Base-by-base conservation (phyloP, 2,888 invertebrate species). In the Dorcus hopei region DNA sequence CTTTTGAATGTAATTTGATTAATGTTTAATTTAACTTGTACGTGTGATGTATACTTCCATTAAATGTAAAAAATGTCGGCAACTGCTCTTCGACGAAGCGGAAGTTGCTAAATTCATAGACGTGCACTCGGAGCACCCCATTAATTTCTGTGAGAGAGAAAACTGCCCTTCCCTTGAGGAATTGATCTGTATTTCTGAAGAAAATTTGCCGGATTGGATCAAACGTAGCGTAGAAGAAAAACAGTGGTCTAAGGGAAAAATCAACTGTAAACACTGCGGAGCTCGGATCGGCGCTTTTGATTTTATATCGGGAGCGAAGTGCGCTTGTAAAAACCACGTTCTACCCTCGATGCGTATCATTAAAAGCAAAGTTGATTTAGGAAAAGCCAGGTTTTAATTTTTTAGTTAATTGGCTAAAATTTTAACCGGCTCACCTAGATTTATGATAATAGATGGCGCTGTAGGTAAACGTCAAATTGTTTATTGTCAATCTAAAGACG, bases 161-260 rank as follows among this genome's bases (percentile, higher is more conserved):
- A 16, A 48, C n/a, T 71, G 70, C 65, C 54, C 56, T n/a, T 67
- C 70, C 9, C 38, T 70, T 9, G 67, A 67, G 56, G 70, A 68
- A 42, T 61, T 78, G 38, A 68, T 85, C 60, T 85, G 82, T 67
- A 66, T 87, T 43, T 73, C 76, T 57, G 87, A 87, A 72, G 83
- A 84, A n/a, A 73, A 72, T 58, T 69, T 85, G 50, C 86, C 87
- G 0, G 63, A 71, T 11, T 87, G 87, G 87, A 81, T 87, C 55
- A 78, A 72, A 59, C 55, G 65, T 33, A 79, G 77, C 70, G 73
- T 87, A 42, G 82, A 84, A 70, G 75, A 78, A 57, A 82, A 83
- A 62, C 77, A 82, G 51, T 88, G 87, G 87, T 83, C 83, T 0
- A 87, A 84, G 73, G 88, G 88, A n/a, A 86, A 86, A 77, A 71